A percentile compares a stretch with the other conserved stretches of the same genome.
phyloP scores from a whole-genome alignment of 2,113 vertebrate genomes.

The Centropus unirufus region DNA sequence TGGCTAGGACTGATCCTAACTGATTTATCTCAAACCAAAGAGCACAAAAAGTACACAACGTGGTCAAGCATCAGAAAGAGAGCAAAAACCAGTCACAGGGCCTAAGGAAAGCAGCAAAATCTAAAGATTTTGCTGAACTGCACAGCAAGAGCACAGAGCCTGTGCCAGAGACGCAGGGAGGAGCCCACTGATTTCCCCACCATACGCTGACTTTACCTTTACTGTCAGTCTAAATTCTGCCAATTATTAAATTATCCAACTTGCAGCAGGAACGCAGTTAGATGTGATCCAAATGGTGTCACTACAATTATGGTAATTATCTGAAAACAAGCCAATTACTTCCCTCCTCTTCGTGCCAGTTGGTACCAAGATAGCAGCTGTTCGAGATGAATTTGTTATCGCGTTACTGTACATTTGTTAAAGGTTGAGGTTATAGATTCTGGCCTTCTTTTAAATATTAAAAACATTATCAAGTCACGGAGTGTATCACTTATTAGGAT shows the following conservation, averaged over 20 bases:
- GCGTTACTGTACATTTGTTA: conserved; percentile 56
- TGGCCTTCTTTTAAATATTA: conserved; percentile 61
- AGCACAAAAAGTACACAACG: not conserved
- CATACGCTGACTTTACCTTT: conserved; percentile 64
- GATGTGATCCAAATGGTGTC: conserved; percentile 69
- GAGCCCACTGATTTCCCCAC: conserved; percentile 13
- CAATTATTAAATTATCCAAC: conserved; percentile 66
- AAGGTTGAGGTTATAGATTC: conserved; percentile 66
- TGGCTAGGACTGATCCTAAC: not conserved
- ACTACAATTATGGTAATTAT: conserved; percentile 70
- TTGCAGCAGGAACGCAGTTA: conserved; percentile 53
- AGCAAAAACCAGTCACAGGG: not conserved
- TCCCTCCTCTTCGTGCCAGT: conserved; percentile 52
- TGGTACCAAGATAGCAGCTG: conserved; percentile 70
- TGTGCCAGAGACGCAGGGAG: not conserved
- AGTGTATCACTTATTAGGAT: conserved; percentile 12
- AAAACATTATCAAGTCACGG: conserved; percentile 56
- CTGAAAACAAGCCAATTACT: conserved; percentile 72
- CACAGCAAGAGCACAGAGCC: conserved; percentile 2
- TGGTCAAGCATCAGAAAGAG: not conserved
- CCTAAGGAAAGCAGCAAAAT: not conserved
- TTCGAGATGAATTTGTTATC: conserved; percentile 54
- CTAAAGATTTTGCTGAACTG: not conserved
- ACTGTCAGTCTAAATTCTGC: conserved; percentile 64
- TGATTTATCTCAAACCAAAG: conserved; percentile 15